phyloP scores from a whole-genome alignment of 2,797 vertebrate species.

The Borostomias antarcticus region DNA sequence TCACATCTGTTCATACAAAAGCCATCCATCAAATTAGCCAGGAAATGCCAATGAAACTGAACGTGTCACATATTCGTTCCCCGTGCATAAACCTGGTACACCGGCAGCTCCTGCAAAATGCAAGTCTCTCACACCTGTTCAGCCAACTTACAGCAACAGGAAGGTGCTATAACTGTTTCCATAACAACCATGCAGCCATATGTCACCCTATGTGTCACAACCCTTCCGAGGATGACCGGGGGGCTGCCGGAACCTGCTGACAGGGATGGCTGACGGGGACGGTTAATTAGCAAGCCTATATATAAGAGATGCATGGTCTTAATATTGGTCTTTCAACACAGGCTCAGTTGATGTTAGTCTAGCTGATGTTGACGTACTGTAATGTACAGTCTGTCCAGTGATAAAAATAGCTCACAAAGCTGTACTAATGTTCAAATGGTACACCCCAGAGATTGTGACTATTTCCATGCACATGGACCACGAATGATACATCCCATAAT shows the following conservation, averaged over 20 bases:
- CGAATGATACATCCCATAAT: too few relatives aligned
- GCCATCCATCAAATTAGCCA: background rate
- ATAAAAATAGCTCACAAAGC: background rate
- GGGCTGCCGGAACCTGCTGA: background rate
- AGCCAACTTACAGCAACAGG: slow-evolving; percentile 34
- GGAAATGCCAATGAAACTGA: background rate
- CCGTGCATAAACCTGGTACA: background rate
- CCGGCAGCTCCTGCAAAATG: too few relatives aligned
- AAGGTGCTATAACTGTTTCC: slow-evolving; percentile 33
- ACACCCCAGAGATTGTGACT: background rate
- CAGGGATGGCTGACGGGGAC: too few relatives aligned
- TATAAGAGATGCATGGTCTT: slow-evolving; percentile 7
- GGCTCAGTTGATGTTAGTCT: background rate
- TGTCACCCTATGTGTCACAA: slow-evolving; percentile 38
- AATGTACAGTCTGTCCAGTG: background rate
- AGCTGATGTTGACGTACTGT: background rate
- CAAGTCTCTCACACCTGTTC: background rate
- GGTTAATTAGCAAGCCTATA: slow-evolving; percentile 34
- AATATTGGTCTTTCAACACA: slow-evolving; percentile 37
- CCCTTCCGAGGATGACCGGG: slow-evolving; percentile 34
- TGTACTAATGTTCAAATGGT: too few relatives aligned
- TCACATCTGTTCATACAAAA: background rate
- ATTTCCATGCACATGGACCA: background rate
- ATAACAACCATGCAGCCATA: slow-evolving; percentile 26
- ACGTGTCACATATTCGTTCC: background rate